Evolutionary conservation across 2,888 invertebrate species (phyloP), one percentile per base, ranked within the genome.

Genomic region (Patella depressa): DNA sequence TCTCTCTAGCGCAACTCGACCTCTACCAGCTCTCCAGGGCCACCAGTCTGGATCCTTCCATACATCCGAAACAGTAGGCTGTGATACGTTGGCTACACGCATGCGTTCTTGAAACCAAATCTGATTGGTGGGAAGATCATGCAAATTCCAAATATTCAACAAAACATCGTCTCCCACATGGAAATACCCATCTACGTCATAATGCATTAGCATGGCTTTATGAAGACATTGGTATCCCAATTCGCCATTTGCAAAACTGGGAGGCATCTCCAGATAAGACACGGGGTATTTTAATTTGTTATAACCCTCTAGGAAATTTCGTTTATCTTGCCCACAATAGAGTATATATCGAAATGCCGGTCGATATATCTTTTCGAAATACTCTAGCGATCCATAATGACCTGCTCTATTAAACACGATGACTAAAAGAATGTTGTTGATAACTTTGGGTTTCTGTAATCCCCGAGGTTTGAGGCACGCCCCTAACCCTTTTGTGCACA

Each of bases 51-150:
- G 65, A 24, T 65, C 24, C 14, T 24, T 65, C 65, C 65, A 55
- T 11, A 73, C 54, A 53, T 73, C 73, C 5, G 73, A 24, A 45
- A 73, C 73, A 73, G 15, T 53, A 3, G 45, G 14, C 24, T 45
- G 24, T 0, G 73, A 9, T 73, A 53, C 14, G 19, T 73, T 55
- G 14, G 73, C 73, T 7, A 53, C 24, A 2, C 73, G 73, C 55
- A 73, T 73, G 73, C 73, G 53, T 15, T 53, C 24, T 59, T 74
- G 74, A 45, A 74, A 74, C 74, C 74, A 74, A 55, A 74, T 59
- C 15, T 57, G 24, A 34, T 74, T 34, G 15, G 57, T 55, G 19
- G 74, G 59, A 7, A 74, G 24, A 74, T 59, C 11, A 14, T 57
- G 12, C 29, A 74, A 24, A 29, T 74, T 74, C 74, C 74, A 74